Evolutionary conservation across 2,888 invertebrate genomes (phyloP), one percentile per base, ranked within the genome.

Genomic region (Agriopis aurantiaria): DNA sequence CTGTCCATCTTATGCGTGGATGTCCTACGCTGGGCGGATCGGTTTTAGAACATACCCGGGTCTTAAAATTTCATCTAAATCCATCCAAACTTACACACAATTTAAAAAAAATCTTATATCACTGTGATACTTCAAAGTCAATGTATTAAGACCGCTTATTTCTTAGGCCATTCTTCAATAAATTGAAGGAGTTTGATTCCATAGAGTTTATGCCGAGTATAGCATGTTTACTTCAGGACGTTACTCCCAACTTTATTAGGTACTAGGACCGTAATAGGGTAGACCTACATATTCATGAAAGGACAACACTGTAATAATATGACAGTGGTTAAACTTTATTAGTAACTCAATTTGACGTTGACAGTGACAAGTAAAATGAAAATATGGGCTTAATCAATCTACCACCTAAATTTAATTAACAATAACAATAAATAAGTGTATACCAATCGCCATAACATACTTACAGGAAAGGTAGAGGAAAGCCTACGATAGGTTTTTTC

Each of bases 111-210:
- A 1, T 23, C 17, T 46, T 12, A 46, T 46, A 46, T 12, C 0
- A 0, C 4, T 46, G 8, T 12, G 5, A 10, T 12, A 46, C 10
- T 46, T 11, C 11, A 46, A 10, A 10, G 7, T 3, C 1, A 9
- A 5, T 10, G 14, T 33, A 11, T 4, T 5, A 11, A 52, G 11
- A 55, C 11, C 7, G 33, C 12, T 40, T 14, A 8, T 9, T 5
- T 10, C 14, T 17, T 43, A 14, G 3, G 1, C 17, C 49, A 9
- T 41, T 14, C 48, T 43, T 43, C 43, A 53, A 56, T 48, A 41
- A 60, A 76, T 77, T 80, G 74, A 51, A 68, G 10, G 62, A 80
- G 75, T 77, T 78, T 76, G 80, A 78, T 80, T 82, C 71, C 75
- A 75, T 80, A 77, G 74, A 75, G 72, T 77, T 77, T 74, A 77